Conservation (phyloP, 2,113 vertebrate genomes). For the Anoplopoma fimbria region DNA sequence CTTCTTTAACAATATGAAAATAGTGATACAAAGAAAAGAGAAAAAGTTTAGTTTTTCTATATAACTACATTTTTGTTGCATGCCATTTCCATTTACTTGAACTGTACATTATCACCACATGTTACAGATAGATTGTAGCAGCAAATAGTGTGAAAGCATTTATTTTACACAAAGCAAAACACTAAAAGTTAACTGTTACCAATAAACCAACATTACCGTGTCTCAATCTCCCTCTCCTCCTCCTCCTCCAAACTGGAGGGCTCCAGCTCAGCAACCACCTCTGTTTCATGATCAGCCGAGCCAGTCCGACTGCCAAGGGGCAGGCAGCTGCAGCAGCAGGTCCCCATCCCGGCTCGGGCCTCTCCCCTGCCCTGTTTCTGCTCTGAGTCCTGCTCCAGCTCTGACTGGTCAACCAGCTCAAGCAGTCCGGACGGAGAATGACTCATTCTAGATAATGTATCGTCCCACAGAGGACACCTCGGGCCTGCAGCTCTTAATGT, state of each 20-base stretch:
- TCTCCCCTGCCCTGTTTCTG: constrained; percentile 59
- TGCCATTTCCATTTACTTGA: background rate
- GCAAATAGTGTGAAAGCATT: background rate
- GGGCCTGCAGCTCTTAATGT: constrained; percentile 64
- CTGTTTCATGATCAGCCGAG: constrained; percentile 42
- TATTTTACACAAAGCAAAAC: constrained; percentile 15
- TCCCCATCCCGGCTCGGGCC: constrained; percentile 75
- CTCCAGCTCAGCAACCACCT: constrained; percentile 60
- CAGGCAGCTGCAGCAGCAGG: constrained; percentile 79
- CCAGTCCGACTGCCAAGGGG: constrained; percentile 54
- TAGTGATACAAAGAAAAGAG: background rate
- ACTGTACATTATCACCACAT: background rate
- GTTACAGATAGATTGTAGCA: background rate
- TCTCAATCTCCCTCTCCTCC: constrained; percentile 53
- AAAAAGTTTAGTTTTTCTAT: background rate
- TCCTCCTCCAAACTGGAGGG: constrained; percentile 64
- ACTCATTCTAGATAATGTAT: constrained; percentile 66
- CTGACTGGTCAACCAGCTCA: constrained; percentile 57
- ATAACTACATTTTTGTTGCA: constrained; percentile 2
- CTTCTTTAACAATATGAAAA: constrained; percentile 29
- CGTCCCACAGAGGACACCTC: constrained; percentile 60
- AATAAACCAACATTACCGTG: constrained; percentile 71
- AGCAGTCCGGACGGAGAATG: constrained; percentile 52
- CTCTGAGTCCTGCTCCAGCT: constrained; percentile 60
- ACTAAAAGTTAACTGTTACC: background rate